phyloP scores from a whole-genome alignment of 2,113 vertebrate genomes.

The Bufo gargarizans region DNA sequence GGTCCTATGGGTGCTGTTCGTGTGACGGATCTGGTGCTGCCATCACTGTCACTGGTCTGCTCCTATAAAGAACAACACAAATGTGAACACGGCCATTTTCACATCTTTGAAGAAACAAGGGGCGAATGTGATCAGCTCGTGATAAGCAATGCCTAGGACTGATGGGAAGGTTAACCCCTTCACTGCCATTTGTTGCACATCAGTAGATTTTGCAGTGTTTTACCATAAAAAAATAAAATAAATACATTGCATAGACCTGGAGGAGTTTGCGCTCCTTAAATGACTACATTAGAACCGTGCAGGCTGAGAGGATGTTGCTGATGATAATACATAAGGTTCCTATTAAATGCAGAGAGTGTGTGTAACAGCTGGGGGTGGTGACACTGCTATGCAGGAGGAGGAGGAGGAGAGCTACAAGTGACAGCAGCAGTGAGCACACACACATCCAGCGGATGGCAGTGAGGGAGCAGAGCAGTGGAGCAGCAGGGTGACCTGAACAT shows the following conservation, averaged over 20 bases:
- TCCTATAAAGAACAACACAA: too few species aligned
- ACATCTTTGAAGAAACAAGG: too few species aligned
- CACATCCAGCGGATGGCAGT: not conserved
- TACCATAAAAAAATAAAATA: not conserved
- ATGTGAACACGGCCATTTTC: too few species aligned
- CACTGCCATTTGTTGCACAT: not conserved
- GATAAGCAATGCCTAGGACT: too few species aligned
- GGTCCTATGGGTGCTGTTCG: too few species aligned
- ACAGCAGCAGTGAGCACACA: constrained; percentile 3
- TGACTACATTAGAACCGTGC: not conserved
- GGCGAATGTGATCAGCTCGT: too few species aligned
- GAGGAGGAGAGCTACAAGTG: constrained; percentile 52
- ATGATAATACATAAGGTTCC: constrained; percentile 4
- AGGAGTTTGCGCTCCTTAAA: not conserved
- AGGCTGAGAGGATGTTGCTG: not conserved
- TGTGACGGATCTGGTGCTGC: too few species aligned
- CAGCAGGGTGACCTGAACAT: constrained; percentile 30
- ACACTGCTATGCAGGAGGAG: constrained; percentile 7
- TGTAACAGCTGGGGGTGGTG: constrained; percentile 25
- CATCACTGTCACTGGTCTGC: too few species aligned
- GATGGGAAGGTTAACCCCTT: constrained; percentile 5
- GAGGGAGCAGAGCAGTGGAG: not conserved
- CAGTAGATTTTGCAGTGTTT: not conserved
- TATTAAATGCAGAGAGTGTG: constrained; percentile 4
- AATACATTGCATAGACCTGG: not conserved